Conservation (phyloP, 64 coral and sea anemone genomes). For the Stylophora pistillata region DNA sequence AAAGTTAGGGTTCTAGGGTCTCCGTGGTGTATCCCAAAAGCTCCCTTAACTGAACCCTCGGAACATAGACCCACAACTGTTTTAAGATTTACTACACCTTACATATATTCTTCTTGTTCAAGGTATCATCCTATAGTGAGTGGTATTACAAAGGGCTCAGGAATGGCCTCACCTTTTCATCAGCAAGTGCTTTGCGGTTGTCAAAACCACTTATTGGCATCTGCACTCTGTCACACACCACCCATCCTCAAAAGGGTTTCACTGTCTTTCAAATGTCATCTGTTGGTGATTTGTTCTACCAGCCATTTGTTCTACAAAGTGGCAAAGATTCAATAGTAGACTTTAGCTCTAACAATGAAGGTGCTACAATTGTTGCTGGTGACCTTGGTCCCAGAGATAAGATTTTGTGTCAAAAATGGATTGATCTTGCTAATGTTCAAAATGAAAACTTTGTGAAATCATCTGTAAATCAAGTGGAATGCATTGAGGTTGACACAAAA, state of each 20-base stretch:
- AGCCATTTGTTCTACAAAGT: constrained; percentile 47
- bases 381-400: not conserved
- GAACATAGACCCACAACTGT: too few relatives aligned
- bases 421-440: not conserved
- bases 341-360: not conserved
- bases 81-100: not conserved
- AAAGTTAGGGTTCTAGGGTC: too few relatives aligned
- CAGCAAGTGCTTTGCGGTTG: constrained; percentile 39
- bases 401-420: constrained; percentile 53
- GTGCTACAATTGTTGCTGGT: not conserved
- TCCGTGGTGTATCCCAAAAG: too few relatives aligned
- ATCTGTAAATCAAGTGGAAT: not conserved
- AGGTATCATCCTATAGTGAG: constrained; percentile 93
- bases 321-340: not conserved
- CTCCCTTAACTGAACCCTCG: too few relatives aligned
- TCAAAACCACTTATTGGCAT: constrained; percentile 75
- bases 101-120: not conserved
- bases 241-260: constrained; percentile 39
- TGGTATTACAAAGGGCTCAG: constrained; percentile 65
- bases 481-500: constrained; percentile 30
- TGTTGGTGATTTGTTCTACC: constrained; percentile 87
- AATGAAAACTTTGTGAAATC: not conserved
- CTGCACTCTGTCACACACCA: constrained; percentile 34
- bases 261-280: constrained; percentile 83
- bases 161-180: constrained; percentile 7